A percentile compares a stretch with the other conserved stretches of the same genome.
These are phyloP conservation scores for Lutraria lutraria DNA, from an alignment of 2,888 invertebrate species.

Conservation along the genomic window DNA sequence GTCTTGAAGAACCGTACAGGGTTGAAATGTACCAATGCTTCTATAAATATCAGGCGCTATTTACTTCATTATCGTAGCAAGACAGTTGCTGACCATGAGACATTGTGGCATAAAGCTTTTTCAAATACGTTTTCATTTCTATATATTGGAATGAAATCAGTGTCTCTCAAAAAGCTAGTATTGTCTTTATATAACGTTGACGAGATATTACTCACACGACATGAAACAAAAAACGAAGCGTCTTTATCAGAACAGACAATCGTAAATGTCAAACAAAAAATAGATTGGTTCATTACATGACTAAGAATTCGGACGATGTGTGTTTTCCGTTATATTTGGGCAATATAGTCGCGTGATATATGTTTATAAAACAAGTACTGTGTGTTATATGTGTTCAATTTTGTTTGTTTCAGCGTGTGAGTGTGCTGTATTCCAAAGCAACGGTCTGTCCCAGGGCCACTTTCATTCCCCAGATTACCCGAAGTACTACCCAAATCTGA, in stretches of 20 bases:
- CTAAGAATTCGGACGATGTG: background rate
- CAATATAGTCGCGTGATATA: background rate
- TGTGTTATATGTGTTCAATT: background rate
- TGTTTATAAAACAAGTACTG: background rate
- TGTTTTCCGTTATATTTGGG: constrained; percentile 2
- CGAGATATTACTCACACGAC: background rate
- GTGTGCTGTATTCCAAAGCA: constrained; percentile 93
- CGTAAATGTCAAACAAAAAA: constrained; percentile 1
- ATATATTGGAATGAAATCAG: too few relatives aligned
- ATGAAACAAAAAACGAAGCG: background rate
- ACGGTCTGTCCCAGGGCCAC: constrained; percentile 91
- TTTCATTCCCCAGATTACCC: constrained; percentile 95
- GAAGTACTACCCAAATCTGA: constrained; percentile 91
- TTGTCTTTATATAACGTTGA: background rate
- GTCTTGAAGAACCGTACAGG: too few relatives aligned
- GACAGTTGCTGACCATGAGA: too few relatives aligned
- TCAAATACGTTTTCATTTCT: too few relatives aligned
- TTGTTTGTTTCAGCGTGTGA: constrained; percentile 91
- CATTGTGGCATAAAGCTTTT: too few relatives aligned
- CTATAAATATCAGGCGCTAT: too few relatives aligned
- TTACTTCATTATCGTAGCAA: too few relatives aligned
- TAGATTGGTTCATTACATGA: constrained; percentile 5
- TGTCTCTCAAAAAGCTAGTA: background rate
- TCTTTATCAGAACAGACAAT: background rate
- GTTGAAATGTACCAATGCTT: too few relatives aligned